Evolutionary conservation across 2,797 vertebrate genomes (phyloP).

Genomic region (Steatocranus sp.): DNA sequence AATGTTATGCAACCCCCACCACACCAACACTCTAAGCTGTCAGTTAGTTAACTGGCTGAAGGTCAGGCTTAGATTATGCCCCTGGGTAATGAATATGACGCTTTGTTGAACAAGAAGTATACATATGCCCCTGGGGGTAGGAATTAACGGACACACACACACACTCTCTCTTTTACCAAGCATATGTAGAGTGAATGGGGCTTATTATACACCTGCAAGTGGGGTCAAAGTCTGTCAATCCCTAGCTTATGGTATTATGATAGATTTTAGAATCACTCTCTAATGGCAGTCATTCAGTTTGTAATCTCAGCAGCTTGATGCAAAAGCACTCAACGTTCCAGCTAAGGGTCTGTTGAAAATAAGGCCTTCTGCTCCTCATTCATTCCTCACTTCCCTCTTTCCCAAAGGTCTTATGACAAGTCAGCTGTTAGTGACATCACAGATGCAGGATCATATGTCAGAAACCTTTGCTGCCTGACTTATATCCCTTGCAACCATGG

Average conservation of each 20-base stretch:
- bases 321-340: slow-evolving; percentile 56
- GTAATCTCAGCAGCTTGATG: slow-evolving; percentile 75
- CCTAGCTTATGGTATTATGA: slow-evolving; percentile 91
- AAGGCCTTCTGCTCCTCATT: slow-evolving; percentile 53
- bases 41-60: slow-evolving; percentile 84
- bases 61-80: slow-evolving; percentile 78
- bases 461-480: slow-evolving; percentile 81
- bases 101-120: slow-evolving; percentile 87
- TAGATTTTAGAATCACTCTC: slow-evolving; percentile 95
- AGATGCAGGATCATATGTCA: slow-evolving; percentile 82
- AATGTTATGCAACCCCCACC: slow-evolving; percentile 46
- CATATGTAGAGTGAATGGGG: slow-evolving; percentile 83
- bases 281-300: slow-evolving; percentile 88
- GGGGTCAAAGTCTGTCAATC: slow-evolving; percentile 94
- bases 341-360: slow-evolving; percentile 58
- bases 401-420: slow-evolving; percentile 83
- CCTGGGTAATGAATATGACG: slow-evolving; percentile 83
- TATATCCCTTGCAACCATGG: slow-evolving; percentile 72
- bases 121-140: slow-evolving; percentile 82
- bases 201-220: slow-evolving; percentile 89
- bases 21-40: slow-evolving; percentile 60
- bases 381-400: slow-evolving; percentile 47
- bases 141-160: slow-evolving; percentile 74
- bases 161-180: slow-evolving; percentile 41
- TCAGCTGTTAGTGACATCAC: slow-evolving; percentile 91